Evolutionary conservation across 2,888 invertebrate genomes (phyloP).

Genomic region (Stegana nigrithorax): DNA sequence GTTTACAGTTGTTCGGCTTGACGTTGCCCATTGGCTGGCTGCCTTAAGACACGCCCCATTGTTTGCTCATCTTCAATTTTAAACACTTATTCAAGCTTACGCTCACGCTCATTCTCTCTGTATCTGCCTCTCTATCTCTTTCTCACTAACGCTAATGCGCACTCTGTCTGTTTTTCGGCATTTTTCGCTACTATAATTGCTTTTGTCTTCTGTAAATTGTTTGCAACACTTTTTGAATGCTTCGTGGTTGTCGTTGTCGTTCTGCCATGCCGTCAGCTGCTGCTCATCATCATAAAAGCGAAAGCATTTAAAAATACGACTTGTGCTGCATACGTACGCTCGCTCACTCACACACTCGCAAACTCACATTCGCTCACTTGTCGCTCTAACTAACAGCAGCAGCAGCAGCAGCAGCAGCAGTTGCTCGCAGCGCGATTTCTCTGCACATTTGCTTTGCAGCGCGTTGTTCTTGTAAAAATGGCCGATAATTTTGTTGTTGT

Average conservation of each 20-base stretch:
- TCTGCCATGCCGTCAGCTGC: not conserved
- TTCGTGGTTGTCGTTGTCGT: conserved; percentile 50
- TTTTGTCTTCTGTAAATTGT: conserved; percentile 61
- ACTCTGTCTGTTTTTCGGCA: conserved; percentile 16
- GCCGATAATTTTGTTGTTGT: conserved; percentile 34
- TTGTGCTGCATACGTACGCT: conserved; percentile 26
- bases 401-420: too few relatives aligned
- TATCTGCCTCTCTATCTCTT: conserved; percentile 10
- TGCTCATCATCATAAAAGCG: conserved; percentile 51
- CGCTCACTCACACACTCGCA: conserved; percentile 1
- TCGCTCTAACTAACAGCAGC: too few relatives aligned
- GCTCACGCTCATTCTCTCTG: conserved; percentile 18
- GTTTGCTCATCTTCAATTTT: conserved; percentile 9
- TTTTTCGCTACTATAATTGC: conserved; percentile 42
- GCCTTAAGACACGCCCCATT: conserved; percentile 12
- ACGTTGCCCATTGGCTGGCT: conserved; percentile 9
- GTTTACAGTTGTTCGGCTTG: not conserved
- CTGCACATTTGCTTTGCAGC: conserved; percentile 47
- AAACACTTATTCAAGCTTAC: not conserved
- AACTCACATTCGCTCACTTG: conserved; percentile 11
- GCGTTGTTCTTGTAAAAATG: conserved; percentile 53
- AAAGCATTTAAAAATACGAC: conserved; percentile 62
- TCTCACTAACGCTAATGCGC: too few relatives aligned
- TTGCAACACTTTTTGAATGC: conserved; percentile 62
- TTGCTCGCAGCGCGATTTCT: too few relatives aligned